Conservation (phyloP, 2,797 vertebrate genomes). For the Phrynocephalus vlangalii region DNA sequence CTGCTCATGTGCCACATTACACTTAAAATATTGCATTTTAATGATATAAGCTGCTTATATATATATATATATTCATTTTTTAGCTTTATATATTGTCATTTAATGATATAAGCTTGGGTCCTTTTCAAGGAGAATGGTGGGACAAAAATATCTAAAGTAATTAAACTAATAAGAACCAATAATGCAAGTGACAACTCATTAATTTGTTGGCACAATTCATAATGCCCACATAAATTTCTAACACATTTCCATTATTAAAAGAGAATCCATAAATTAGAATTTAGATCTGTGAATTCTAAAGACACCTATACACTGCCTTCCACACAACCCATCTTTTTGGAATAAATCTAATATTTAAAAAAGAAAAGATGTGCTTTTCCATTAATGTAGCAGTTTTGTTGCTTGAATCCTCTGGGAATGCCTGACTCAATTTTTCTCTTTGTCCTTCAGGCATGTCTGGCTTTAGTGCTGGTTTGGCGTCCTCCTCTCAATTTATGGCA, state of each 20-base stretch:
- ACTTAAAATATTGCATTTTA: too few species aligned
- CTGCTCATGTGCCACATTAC: too few species aligned
- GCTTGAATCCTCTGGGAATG: constrained; percentile 10
- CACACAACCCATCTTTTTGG: background rate
- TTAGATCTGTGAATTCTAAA: background rate
- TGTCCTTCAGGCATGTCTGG: constrained; percentile 9
- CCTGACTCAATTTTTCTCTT: constrained; percentile 20
- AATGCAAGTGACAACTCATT: too few species aligned
- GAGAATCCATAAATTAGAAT: background rate
- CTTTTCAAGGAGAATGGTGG: too few species aligned
- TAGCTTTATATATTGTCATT: too few species aligned
- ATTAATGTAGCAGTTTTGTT: background rate
- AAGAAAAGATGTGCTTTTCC: background rate
- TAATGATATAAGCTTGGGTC: too few species aligned
- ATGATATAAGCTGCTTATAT: too few species aligned
- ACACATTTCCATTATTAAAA: background rate
- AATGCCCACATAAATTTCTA: too few species aligned
- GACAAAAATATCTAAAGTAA: too few species aligned
- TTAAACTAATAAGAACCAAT: too few species aligned
- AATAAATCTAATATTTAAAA: background rate
- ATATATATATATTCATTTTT: too few species aligned
- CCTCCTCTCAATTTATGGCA: constrained; percentile 1
- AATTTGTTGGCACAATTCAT: too few species aligned
- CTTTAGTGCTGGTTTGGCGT: background rate
- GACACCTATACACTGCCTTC: background rate